Base-by-base conservation (phyloP, 2,113 vertebrate species). In the Vicugna pacos region DNA sequence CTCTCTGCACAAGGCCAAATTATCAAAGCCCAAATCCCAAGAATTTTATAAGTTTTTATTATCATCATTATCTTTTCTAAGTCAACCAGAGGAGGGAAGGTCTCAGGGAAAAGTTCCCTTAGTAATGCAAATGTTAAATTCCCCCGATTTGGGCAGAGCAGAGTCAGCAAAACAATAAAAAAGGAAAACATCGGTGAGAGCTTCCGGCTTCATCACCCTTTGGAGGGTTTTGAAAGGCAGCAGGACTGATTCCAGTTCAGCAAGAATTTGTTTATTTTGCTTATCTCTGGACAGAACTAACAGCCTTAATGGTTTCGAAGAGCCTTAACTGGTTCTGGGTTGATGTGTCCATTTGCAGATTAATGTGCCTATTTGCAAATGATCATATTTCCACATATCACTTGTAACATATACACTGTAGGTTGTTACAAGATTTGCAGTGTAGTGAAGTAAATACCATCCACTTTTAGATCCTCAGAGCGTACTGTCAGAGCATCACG, bases 281-380 rank as follows among this genome's bases (percentile, higher is more conserved):
- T 97, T 97, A 97, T 97, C 97, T 94, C 89, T 83, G 38, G 85
- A 94, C 64, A 96, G 60, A 97, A 91, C 89, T 96, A 96, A 97
- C 64, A 89, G 85, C 72, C 85, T 97, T 96, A 98, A 97, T 96
- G 82, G 94, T 76, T 94, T 92, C 89, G 93, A 95, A 94, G 64
- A 96, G 79, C 28, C 32, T 81, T 65, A 58, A 72, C 60, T n/a
- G 9, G 42, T 56, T 35, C 81, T 83, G 72, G 50, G 65, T 56
- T 84, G 38, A 93, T 76, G 79, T 80, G 79, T 73, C 67, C 73
- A 85, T 92, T 96, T 69, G 19, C 64, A 87, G 76, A 96, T 95
- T 94, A 96, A 96, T 75, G n/a, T 93, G 85, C 24, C 60, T 94
- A 42, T 94, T 97, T 97, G 89, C n/a, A 93, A 94, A 94, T 76